Evolutionary conservation across 2,113 vertebrate species (phyloP).

Genomic region (Oxyura jamaicensis): DNA sequence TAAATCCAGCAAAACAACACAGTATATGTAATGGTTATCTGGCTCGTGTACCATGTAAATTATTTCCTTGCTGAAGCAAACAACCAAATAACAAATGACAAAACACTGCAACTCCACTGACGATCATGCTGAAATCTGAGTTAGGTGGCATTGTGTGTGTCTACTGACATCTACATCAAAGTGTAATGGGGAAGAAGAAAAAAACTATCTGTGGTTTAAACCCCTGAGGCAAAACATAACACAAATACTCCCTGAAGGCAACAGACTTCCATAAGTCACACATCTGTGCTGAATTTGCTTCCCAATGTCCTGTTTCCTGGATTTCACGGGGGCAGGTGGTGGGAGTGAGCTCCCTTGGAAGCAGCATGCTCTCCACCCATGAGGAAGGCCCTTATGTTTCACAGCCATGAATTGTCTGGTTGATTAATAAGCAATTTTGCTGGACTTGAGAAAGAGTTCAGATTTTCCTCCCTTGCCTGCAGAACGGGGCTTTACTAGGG

Average conservation of each 20-base stretch:
- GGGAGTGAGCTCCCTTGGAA: neutral
- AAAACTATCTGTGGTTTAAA: neutral
- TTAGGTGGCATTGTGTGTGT: neutral
- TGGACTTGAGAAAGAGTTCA: neutral
- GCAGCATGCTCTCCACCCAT: fast-evolving
- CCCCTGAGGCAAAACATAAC: neutral
- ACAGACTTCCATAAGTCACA: neutral
- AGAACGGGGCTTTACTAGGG: neutral
- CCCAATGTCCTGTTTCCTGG: neutral
- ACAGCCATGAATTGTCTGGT: neutral
- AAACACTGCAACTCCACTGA: neutral
- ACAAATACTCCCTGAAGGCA: neutral
- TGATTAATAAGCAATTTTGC: neutral
- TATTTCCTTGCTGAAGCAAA: neutral
- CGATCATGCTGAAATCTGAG: neutral
- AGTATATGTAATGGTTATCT: neutral
- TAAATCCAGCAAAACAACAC: neutral
- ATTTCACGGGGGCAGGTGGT: neutral
- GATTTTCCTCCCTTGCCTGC: neutral
- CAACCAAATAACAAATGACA: neutral
- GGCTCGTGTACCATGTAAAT: neutral
- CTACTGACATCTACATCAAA: neutral
- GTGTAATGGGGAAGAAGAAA: neutral
- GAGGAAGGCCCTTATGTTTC: neutral
- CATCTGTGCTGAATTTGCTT: slow-evolving; percentile 7